Evolutionary conservation across 2,113 vertebrate species (phyloP), one percentile per base, ranked within the genome.

Genomic region (Microcebus murinus): DNA sequence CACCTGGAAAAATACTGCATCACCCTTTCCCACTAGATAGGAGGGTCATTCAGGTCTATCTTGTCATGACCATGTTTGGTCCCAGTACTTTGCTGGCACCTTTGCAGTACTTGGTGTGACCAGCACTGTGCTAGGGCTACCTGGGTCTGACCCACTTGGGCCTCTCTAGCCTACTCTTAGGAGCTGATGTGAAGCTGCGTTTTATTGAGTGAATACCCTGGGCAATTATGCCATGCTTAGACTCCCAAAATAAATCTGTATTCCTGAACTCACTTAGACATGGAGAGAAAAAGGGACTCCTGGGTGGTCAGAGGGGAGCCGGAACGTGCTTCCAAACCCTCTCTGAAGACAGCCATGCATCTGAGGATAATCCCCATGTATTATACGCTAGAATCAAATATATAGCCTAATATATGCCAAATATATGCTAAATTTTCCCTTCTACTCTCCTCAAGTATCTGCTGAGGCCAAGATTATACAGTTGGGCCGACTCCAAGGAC

Each of bases 401-500:
- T n/a, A 80, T 3, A 87, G 20, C 45, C 76, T 93, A 84, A 96
- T 21, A 50, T 17, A 73, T 10, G 71, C 55, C 39, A 45, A 55
- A 11, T 80, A 68, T 17, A 73, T 10, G 71, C 55, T 45, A 45
- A 50, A 11, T 80, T 83, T 18, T 57, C 25, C 83, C 42, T 74
- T 68, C 34, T 57, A 13, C 71, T n/a, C 27, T 50, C 80, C 63
- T 89, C 36, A 94, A 73, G 59, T 71, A 95, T 92, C 90, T 92
- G 61, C 88, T 57, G 70, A 92, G 76, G 77, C 77, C 76, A 81
- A 50, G 73, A 93, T 92, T 85, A 91, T 77, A 84, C 74, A 96
- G 34, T 79, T 81, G 92, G 87, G 48, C 57, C 36, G n/a, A 80
- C 52, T 95, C 90, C 88, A 91, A 97, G 50, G 91, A 90, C 67